Percentiles rank a stretch among this genome's conserved stretches.
phyloP scores from a whole-genome alignment of 1,140 invertebrate species.

The Nomia melanderi region DNA sequence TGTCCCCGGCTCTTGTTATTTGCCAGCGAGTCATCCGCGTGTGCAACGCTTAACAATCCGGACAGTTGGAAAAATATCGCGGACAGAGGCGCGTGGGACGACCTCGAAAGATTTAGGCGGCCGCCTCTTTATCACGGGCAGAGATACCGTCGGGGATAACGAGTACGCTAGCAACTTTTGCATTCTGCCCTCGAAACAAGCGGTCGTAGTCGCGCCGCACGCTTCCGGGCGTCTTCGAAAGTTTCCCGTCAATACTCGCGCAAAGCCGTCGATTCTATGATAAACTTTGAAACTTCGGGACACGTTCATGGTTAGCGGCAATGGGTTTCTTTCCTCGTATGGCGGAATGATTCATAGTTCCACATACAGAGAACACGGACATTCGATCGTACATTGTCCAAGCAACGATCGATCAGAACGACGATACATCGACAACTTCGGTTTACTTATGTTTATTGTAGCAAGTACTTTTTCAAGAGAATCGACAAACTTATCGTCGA shows the following conservation, averaged over 20 bases:
- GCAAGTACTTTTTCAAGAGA: too few relatives aligned
- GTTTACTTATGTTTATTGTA: too few relatives aligned
- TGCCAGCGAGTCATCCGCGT: not conserved
- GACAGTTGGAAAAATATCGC: not conserved
- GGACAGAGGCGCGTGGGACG: not conserved
- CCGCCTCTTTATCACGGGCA: not conserved
- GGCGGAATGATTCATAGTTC: too few relatives aligned
- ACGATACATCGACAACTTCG: too few relatives aligned
- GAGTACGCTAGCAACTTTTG: not conserved
- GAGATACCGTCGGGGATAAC: not conserved
- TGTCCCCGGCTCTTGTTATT: slow-evolving; percentile 20
- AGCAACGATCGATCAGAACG: too few relatives aligned
- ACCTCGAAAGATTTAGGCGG: slow-evolving; percentile 5
- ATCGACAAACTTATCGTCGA: too few relatives aligned
- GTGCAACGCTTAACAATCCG: slow-evolving; percentile 12
- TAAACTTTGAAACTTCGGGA: not conserved
- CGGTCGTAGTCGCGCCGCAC: not conserved
- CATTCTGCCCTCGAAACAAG: not conserved
- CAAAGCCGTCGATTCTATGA: not conserved
- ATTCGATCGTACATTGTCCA: too few relatives aligned
- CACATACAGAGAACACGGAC: too few relatives aligned
- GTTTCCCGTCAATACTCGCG: not conserved
- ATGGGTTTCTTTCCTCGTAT: too few relatives aligned
- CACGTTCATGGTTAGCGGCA: not conserved
- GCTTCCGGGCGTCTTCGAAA: not conserved